Conservation (phyloP, 2,888 invertebrate genomes). For the Ormyrus thymus region DNA sequence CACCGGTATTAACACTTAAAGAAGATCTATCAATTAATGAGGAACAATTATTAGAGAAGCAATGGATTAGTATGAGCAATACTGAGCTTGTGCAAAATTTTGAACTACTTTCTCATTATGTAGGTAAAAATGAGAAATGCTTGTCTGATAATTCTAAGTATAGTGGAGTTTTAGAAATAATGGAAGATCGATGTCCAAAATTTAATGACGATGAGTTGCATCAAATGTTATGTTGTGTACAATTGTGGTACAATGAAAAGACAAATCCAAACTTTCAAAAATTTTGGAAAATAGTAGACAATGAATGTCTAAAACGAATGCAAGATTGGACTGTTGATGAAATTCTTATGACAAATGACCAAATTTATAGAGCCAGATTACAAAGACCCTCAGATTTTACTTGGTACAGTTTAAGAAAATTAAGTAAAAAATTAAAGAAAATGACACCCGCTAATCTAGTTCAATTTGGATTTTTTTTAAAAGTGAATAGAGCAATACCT, state of each 20-base stretch:
- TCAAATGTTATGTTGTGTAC: slow-evolving; percentile 32
- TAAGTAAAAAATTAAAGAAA: slow-evolving; percentile 37
- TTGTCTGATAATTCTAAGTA: slow-evolving; percentile 10
- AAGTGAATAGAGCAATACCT: slow-evolving; percentile 11
- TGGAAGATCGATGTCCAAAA: neutral
- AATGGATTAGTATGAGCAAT: slow-evolving; percentile 50
- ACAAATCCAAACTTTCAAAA: slow-evolving; percentile 3
- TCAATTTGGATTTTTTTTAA: slow-evolving; percentile 46
- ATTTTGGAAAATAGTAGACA: slow-evolving; percentile 35
- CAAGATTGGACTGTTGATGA: slow-evolving; percentile 28
- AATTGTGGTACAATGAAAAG: slow-evolving; percentile 32
- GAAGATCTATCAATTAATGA: slow-evolving; percentile 1
- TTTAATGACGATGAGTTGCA: slow-evolving; percentile 44
- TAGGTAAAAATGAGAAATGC: slow-evolving; percentile 9
- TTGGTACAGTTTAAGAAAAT: slow-evolving; percentile 44
- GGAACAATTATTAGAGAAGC: slow-evolving; percentile 4
- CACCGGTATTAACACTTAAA: neutral
- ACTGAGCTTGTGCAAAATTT: slow-evolving; percentile 51
- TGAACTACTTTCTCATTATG: slow-evolving; percentile 43
- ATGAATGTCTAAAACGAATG: slow-evolving; percentile 32
- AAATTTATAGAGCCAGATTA: slow-evolving; percentile 28
- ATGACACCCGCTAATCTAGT: slow-evolving; percentile 38
- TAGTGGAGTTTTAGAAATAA: slow-evolving; percentile 36
- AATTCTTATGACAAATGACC: slow-evolving; percentile 48
- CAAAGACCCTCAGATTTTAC: slow-evolving; percentile 22